These are phyloP conservation scores for Hylomyscus alleni DNA, from an alignment of 2,797 vertebrate genomes.

Conservation along the genomic window DNA sequence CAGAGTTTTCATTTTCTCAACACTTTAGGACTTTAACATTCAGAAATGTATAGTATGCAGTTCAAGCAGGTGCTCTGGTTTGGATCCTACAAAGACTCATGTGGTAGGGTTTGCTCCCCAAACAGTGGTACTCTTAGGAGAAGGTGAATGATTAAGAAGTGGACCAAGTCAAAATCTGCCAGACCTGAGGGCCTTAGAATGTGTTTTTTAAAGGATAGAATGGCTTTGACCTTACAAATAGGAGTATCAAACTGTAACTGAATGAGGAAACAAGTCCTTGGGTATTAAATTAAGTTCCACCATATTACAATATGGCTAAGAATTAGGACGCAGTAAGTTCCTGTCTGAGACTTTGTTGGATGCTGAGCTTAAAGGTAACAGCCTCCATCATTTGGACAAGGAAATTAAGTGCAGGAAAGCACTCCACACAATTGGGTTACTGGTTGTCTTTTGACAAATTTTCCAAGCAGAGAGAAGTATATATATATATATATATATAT, in stretches of 20 bases:
- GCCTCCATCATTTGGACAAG: not conserved
- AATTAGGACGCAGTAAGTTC: not conserved
- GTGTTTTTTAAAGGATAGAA: not conserved
- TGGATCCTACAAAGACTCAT: not conserved
- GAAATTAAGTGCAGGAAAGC: not conserved
- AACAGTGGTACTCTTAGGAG: not conserved
- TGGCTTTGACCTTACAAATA: fast-evolving
- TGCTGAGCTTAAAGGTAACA: not conserved
- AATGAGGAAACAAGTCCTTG: not conserved
- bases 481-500: not conserved
- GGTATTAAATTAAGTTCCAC: not conserved
- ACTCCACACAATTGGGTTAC: not conserved
- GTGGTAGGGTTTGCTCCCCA: not conserved
- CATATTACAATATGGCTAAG: not conserved
- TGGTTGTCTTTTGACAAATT: not conserved
- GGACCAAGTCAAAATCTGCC: not conserved
- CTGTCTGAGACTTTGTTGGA: not conserved
- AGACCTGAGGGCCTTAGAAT: no score
- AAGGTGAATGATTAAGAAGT: not conserved
- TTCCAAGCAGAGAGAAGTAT: not conserved
- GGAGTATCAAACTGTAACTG: not conserved
- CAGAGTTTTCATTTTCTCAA: not conserved
- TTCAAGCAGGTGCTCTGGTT: not conserved
- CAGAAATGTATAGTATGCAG: not conserved
- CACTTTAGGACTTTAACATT: not conserved